Evolutionary conservation across 2,888 invertebrate genomes (phyloP), one percentile per base, ranked within the genome.

Genomic region (Melanostoma scalare): DNA sequence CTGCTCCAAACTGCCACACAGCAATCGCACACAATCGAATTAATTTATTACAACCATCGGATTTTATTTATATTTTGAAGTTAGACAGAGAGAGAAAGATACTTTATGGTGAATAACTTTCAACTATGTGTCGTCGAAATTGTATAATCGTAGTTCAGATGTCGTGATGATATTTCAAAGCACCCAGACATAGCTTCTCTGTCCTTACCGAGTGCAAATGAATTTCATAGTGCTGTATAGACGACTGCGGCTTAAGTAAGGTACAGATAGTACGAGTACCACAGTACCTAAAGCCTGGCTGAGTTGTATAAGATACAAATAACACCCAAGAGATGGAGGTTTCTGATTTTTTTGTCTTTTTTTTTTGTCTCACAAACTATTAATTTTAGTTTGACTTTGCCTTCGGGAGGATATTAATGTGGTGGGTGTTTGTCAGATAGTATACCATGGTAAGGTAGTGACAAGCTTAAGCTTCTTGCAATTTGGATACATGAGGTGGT

Each of bases 151-250:
- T 50, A 72, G 72, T 72, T 72, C 72, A 68, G 76, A 72, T 77
- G 76, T 81, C 81, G 81, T 81, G 76, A 76, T 77, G 81, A 77
- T 77, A 77, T 72, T 81, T 76, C 72, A 72, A 46, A 63, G 65
- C 40, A 31, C 63, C 20, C 40, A 35, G 20, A 53, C 52, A 60
- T 48, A 42, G 53, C 40, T 55, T 20, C 46, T 61, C 30, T n/a
- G 60, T 46, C 50, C 30, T 50, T 4, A 48, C 50, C 20, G 4
- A 31, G 50, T 31, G 50, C 6, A 63, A 63, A 63, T 63, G 63
- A 63, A 63, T 63, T 63, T 63, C 38, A 38, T 50, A 38, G 48
- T 36, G 6, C 61, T 9, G n/a, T n/a, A n/a, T n/a, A 50, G 38
- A 63, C 50, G 6, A 50, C 33, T 48, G 61, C 35, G 35, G 48